Conservation (phyloP, 2,797 vertebrate species). For the Acrossocheilus wenchowensis region DNA sequence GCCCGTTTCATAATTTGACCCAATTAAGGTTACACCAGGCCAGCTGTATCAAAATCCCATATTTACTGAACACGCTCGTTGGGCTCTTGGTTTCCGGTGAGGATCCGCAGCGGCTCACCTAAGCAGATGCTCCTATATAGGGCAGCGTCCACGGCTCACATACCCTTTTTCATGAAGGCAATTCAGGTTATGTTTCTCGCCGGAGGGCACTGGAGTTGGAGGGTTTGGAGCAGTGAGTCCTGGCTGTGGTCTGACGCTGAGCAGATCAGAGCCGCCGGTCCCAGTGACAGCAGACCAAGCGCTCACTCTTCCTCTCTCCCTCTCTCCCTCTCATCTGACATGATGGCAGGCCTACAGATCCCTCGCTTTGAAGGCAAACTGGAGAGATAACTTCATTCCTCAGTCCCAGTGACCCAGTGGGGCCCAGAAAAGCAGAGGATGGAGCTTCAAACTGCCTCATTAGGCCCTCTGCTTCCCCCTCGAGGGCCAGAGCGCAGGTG, state of each 20-base stretch:
- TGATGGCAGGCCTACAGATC: conserved; percentile 54
- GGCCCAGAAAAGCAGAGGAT: conserved; percentile 47
- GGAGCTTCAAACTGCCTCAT: conserved; percentile 57
- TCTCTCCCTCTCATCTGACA: conserved; percentile 49
- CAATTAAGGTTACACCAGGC: neutral
- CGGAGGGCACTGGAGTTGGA: conserved; percentile 48
- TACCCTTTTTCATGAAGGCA: conserved; percentile 27
- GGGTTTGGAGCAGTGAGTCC: conserved; percentile 39
- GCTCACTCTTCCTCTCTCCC: conserved; percentile 5
- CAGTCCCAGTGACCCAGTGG: conserved; percentile 9
- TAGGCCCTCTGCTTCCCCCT: conserved; percentile 47
- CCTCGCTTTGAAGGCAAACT: conserved; percentile 54
- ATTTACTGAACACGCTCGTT: neutral
- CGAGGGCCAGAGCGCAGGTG: conserved; percentile 47
- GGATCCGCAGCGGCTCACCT: neutral
- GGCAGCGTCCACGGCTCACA: conserved; percentile 33
- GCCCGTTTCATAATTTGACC: neutral
- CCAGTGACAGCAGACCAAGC: conserved; percentile 39
- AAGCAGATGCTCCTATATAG: conserved; percentile 45
- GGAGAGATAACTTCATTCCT: conserved; percentile 53
- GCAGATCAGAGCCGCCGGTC: conserved; percentile 52
- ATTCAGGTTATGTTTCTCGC: conserved; percentile 46
- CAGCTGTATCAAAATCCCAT: neutral
- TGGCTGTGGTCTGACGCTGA: conserved; percentile 44
- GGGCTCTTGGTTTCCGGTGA: neutral